phyloP scores from a whole-genome alignment of 2,888 invertebrate genomes.

The Erpobdella octoculata region DNA sequence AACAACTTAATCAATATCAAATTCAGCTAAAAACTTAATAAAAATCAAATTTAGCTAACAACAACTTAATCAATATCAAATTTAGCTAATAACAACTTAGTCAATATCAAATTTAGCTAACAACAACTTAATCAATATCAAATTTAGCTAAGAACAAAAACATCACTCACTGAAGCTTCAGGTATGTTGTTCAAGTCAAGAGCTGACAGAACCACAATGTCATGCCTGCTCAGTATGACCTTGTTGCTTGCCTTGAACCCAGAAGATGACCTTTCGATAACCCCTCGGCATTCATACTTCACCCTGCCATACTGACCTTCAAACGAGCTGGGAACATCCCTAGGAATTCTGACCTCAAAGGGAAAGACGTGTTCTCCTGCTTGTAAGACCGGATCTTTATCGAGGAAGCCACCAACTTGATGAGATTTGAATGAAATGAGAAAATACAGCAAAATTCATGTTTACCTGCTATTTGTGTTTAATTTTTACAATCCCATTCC shows the following conservation, averaged over 20 bases:
- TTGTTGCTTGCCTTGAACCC: conserved; percentile 40
- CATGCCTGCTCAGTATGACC: conserved; percentile 40
- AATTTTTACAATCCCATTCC: too few relatives aligned
- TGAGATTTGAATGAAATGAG: too few relatives aligned
- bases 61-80: background rate
- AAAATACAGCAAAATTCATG: too few relatives aligned
- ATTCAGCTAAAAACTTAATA: background rate
- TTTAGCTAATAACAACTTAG: background rate
- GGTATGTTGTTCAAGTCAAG: conserved; percentile 39
- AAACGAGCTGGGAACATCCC: conserved; percentile 49
- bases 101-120: background rate
- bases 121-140: background rate
- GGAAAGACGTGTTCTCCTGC: conserved; percentile 40
- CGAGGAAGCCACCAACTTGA: conserved; percentile 34
- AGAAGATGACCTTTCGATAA: conserved; percentile 35
- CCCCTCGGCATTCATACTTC: conserved; percentile 40
- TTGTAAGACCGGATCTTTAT: conserved; percentile 34
- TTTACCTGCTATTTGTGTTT: too few relatives aligned
- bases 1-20: background rate
- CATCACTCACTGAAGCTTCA: conserved; percentile 36
- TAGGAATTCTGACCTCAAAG: conserved; percentile 47
- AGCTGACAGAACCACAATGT: conserved; percentile 44
- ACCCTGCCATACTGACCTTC: conserved; percentile 47
- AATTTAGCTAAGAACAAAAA: background rate
- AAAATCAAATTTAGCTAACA: background rate